Conservation (phyloP, 2,797 vertebrate species). For the Cuculus canorus region DNA sequence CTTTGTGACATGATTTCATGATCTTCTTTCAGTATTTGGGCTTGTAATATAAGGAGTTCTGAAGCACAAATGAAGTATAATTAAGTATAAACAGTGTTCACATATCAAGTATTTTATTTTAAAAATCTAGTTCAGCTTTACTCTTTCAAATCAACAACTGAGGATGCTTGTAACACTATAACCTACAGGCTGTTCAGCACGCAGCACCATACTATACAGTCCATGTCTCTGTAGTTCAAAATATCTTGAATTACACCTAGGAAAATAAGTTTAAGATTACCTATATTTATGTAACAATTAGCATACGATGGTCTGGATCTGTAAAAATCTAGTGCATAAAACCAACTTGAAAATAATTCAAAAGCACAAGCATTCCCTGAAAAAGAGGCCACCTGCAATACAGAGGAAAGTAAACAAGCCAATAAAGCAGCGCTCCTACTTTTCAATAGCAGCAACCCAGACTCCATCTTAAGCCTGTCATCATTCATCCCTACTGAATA, state of each 20-base stretch:
- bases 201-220: not conserved
- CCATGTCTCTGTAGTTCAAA: not conserved
- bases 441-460: not conserved
- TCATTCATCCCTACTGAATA: constrained; percentile 33
- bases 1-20: not conserved
- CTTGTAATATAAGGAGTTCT: not conserved
- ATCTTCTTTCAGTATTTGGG: not conserved
- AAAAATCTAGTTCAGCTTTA: not conserved
- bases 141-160: not conserved
- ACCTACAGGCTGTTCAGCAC: not conserved
- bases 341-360: not conserved
- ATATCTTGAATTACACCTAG: not conserved
- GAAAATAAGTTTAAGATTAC: not conserved
- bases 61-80: not conserved
- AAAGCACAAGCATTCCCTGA: not conserved
- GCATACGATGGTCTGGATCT: not conserved
- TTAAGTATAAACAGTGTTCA: not conserved
- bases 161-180: not conserved
- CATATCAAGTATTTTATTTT: not conserved
- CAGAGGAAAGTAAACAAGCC: constrained; percentile 34
- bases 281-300: not conserved
- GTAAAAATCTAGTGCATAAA: not conserved
- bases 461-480: constrained; percentile 62
- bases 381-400: constrained; percentile 8
- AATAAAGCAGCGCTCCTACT: not conserved